phyloP scores from a whole-genome alignment of 2,113 vertebrate species.

The Notiomystis cincta region DNA sequence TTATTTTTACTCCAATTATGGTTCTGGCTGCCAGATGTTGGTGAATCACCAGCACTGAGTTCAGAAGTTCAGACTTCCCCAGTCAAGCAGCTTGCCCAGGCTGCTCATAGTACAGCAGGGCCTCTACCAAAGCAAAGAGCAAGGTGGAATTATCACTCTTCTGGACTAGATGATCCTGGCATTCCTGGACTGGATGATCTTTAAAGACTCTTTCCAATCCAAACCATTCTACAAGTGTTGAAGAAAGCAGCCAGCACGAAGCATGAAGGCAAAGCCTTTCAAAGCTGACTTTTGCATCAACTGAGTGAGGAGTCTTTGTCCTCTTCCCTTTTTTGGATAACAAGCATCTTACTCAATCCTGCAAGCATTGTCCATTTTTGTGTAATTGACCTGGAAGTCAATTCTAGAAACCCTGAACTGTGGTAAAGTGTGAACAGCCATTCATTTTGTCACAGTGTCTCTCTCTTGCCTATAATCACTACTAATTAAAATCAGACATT shows the following conservation, averaged over 20 bases:
- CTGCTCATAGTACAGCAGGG: neutral
- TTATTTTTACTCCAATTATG: neutral
- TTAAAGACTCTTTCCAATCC: neutral
- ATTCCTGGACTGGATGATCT: neutral
- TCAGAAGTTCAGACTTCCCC: neutral
- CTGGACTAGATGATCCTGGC: neutral
- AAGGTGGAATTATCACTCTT: neutral
- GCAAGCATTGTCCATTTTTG: neutral
- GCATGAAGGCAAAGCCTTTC: neutral
- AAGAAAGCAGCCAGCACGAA: neutral
- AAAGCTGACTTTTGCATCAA: neutral
- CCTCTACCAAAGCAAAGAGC: neutral
- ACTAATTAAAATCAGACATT: neutral
- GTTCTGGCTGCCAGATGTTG: neutral
- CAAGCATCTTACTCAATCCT: neutral
- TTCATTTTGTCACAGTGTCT: neutral
- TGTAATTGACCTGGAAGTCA: neutral
- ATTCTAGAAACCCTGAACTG: neutral
- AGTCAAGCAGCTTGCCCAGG: rapidly evolving
- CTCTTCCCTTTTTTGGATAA: neutral
- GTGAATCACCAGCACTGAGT: neutral
- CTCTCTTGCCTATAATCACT: neutral
- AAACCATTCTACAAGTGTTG: neutral
- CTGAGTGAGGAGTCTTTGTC: neutral
- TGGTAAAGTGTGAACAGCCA: neutral